Base-by-base conservation (phyloP, 2,797 vertebrate genomes). In the Pampus argenteus region DNA sequence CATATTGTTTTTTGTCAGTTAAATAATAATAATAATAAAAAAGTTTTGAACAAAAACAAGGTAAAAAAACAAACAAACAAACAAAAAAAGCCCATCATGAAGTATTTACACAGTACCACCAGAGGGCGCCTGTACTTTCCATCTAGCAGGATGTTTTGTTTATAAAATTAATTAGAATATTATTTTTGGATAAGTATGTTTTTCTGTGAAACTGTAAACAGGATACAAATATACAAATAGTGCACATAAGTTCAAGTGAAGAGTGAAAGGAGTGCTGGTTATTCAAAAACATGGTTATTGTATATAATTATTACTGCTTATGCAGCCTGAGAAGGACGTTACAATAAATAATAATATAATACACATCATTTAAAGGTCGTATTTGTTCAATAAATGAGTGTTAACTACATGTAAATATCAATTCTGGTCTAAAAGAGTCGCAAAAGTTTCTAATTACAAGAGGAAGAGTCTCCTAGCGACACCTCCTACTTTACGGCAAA, bases 401-500 rank as follows among this genome's bases (percentile, higher is more conserved):
- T 47, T 11, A 11, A 17, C 6, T 13, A 17, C 20, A 40, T 6
- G 9, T 2, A 14, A n/a, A 28, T 10, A 9, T 56, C 23, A 9
- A 48, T 38, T 20, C 9, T n/a, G 14, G 5, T 48, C 5, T 58
- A 42, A 28, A 8, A 59, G 15, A 29, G 81, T 77, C 72, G 79
- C 23, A 77, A 81, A 69, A 54, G 34, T 20, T 40, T 71, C 76
- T n/a, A 9, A 28, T 63, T 58, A 56, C 34, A 71, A 61, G 49
- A 62, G 56, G 58, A 65, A 47, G 58, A 17, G 64, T 85, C 57
- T 88, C 84, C 70, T 80, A 73, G 86, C 76, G 81, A 90, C 88
- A 81, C 38, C 36, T 64, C 57, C 52, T 88, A 64, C 84, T 88
- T 92, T 91, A 92, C 93, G 89, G 89, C 89, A 91, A 77, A 90